Base-by-base conservation (phyloP, 2,888 invertebrate species). In the Drosophila austrosaltans region DNA sequence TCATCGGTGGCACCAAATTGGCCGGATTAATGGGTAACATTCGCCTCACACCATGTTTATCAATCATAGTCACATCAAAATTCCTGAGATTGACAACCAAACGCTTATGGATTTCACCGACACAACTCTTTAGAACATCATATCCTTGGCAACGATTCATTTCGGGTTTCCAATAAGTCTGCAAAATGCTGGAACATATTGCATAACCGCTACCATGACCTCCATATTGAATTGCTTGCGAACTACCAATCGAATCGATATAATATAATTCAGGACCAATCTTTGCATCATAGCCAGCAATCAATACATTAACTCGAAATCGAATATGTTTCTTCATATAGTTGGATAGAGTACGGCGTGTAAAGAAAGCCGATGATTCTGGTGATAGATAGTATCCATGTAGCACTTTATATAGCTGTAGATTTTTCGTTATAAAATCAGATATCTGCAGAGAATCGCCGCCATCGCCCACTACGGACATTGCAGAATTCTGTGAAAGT, bases 401-500 rank as follows among this genome's bases (percentile, higher is more conserved):
- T 79, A 97, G 94, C 96, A 99, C 98, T 93, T 98, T 98, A 91
- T 99, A 99, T 32, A 99, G 93, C 85, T 98, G 97, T 78, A 99
- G 96, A 91, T 99, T 98, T 92, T 98, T 98, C 5, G 96, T 95
- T 82, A 99, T 98, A 90, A 97, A 99, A 90, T 98, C 98, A 0
- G 98, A 96, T 93, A 99, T 99, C 90, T 98, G 98, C 36, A 95
- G 95, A 0, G 97, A 96, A 91, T 99, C 98, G 0, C 98, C 98
- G 22, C 96, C 94, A 91, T 98, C 98, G 8, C 99, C 99, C 80
- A 95, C 95, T 10, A 97, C 95, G 42, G 96, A 96, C 97, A 99
- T 97, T 60, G 97, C 94, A 79, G 98, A 93, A 77, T 95, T 95
- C 78, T 97, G 95, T 42, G 97, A 97, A 78, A 99, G 94, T 91